These are phyloP conservation scores for Festucalex cinctus DNA, from an alignment of 2,113 vertebrate species.

Conservation along the genomic window DNA sequence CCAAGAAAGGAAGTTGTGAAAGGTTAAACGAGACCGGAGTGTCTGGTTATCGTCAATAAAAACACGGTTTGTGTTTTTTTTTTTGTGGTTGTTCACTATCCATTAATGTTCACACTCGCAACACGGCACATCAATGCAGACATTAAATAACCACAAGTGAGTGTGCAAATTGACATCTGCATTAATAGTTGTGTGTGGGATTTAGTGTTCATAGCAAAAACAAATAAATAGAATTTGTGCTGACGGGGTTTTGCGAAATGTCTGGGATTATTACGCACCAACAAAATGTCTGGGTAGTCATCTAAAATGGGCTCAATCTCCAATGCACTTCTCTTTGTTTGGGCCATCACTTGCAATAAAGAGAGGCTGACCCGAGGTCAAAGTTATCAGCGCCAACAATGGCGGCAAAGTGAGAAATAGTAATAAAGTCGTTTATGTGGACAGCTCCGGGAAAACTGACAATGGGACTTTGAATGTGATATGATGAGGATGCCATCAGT, in stretches of 20 bases:
- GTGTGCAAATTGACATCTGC: not conserved
- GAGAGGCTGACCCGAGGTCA: not conserved
- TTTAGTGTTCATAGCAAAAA: not conserved
- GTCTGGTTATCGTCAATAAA: not conserved
- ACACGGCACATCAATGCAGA: not conserved
- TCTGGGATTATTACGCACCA: not conserved
- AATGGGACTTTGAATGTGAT: not conserved
- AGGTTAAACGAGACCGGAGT: not conserved
- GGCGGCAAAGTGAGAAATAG: constrained; percentile 7
- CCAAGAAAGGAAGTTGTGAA: not conserved
- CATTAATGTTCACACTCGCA: not conserved
- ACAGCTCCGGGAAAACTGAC: not conserved
- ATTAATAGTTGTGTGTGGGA: not conserved
- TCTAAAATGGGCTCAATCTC: not conserved
- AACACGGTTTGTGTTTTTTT: not conserved
- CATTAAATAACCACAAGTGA: not conserved
- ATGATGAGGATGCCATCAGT: not conserved
- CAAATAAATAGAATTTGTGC: not conserved
- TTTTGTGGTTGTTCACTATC: not conserved
- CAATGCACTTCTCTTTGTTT: not conserved
- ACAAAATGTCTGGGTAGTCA: not conserved
- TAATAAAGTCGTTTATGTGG: not conserved
- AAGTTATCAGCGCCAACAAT: constrained; percentile 15
- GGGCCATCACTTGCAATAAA: not conserved
- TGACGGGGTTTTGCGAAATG: not conserved